Evolutionary conservation across 1,140 invertebrate genomes (phyloP).

Genomic region (Semibalanus balanoides): DNA sequence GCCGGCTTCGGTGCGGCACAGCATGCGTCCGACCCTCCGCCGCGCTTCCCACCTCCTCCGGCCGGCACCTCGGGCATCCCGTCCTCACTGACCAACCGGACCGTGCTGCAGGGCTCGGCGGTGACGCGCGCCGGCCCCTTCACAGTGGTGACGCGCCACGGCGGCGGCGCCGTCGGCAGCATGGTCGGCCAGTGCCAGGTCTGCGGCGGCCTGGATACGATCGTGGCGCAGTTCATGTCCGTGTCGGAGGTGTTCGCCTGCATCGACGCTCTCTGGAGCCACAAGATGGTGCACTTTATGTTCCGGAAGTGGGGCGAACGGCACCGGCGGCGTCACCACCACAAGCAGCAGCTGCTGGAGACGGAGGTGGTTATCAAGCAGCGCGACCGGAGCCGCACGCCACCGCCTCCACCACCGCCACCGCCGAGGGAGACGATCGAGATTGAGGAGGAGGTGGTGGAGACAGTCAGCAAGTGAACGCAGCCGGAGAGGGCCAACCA

Average conservation of each 20-base stretch:
- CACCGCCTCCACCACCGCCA: too few species aligned
- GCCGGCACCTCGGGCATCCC: background rate
- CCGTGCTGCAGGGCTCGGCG: background rate
- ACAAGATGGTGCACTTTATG: background rate
- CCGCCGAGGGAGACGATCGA: background rate
- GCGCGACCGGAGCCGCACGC: background rate
- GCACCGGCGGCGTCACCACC: background rate
- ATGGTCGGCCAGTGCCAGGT: slow-evolving; percentile 3
- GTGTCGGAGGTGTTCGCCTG: background rate
- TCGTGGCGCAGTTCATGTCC: slow-evolving; percentile 3
- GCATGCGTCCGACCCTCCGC: background rate
- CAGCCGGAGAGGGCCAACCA: too few species aligned
- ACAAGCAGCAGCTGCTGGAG: background rate
- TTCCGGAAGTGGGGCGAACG: slow-evolving; percentile 3
- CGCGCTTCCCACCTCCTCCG: background rate
- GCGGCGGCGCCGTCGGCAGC: background rate
- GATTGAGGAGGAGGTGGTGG: background rate
- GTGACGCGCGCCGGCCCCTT: background rate
- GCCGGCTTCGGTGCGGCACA: background rate
- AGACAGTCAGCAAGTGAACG: background rate
- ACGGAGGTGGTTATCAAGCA: slow-evolving; percentile 4
- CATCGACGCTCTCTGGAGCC: background rate
- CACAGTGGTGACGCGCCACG: background rate
- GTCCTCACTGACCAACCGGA: background rate
- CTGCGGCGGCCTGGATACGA: background rate